Evolutionary conservation across 2,888 invertebrate genomes (phyloP), one percentile per base, ranked within the genome.

Genomic region (Micropterix aruncella): DNA sequence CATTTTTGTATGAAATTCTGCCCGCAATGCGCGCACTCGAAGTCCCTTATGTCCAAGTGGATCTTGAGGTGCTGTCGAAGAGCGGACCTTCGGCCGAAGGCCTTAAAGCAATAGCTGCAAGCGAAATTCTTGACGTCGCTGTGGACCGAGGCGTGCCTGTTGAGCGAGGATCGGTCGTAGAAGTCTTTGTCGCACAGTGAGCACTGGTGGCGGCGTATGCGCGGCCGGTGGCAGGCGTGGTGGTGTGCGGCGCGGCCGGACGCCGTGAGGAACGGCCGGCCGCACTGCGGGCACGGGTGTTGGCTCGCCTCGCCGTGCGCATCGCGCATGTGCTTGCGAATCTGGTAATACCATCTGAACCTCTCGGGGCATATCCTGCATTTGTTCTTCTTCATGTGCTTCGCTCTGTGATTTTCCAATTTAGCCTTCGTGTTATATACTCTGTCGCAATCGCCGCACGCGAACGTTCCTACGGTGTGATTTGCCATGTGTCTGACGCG

Each of bases 401-500:
- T 60, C 0, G 64, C 63, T 42, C 65, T n/a, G 39, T 69, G 69
- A 0, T 62, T 60, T 38, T 69, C 68, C 44, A 69, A 60, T 1
- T 66, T 62, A 0, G 63, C 61, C 4, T 66, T 57, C 62, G 63
- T 63, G 0, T 56, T 58, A 42, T 68, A 69, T 0, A 60, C 54
- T 38, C 58, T 58, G 0, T 58, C 63, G 47, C 69, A 70, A 44
- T 61, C 60, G 36, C 62, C 60, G 48, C 69, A 70, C 0, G 66
- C 60, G 44, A 68, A 69, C 1, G 62, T 60, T 0, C 69, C 69
- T 2, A 60, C 59, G 16, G 65, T 57, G 39, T 70, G 69, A 0
- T 65, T 62, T 52, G 67, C 68, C 0, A 63, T 61, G 52, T 70
- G 69, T 50, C 66, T 68, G n/a, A n/a, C n/a, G n/a, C n/a, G n/a